Conservation (phyloP, 2,113 vertebrate species). For the Pithys albifrons region DNA sequence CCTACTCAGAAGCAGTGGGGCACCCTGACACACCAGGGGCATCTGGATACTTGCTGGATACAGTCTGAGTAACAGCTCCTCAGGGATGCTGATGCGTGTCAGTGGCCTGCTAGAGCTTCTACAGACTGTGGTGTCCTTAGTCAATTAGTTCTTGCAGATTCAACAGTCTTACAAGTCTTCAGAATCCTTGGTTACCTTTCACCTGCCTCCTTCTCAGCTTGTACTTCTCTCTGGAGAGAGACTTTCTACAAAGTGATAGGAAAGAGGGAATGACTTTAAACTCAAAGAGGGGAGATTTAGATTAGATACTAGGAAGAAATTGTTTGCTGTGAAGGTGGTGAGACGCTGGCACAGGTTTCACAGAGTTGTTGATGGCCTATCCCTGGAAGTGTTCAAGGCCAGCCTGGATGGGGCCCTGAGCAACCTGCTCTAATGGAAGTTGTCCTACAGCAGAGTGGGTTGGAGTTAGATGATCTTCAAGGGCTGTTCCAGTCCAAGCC, state of each 20-base stretch:
- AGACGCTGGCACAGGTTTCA: background rate
- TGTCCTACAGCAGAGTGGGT: too few species aligned
- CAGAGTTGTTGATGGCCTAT: background rate
- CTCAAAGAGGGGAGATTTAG: background rate
- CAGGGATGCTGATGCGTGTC: too few species aligned
- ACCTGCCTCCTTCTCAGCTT: background rate
- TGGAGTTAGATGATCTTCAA: background rate
- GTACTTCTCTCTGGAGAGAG: background rate
- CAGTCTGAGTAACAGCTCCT: background rate
- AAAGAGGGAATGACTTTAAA: too few species aligned
- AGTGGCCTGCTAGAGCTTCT: background rate
- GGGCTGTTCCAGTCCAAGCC: background rate
- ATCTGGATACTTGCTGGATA: background rate
- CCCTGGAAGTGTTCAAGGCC: background rate
- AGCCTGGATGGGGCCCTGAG: background rate
- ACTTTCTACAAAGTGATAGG: too few species aligned
- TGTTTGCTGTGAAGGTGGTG: background rate
- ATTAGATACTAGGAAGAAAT: background rate
- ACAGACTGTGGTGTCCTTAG: background rate
- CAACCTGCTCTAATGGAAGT: background rate
- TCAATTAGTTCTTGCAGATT: background rate
- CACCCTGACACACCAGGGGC: background rate
- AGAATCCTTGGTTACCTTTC: background rate
- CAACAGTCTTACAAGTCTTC: background rate
- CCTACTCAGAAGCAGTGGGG: background rate